Percentiles rank a stretch among this genome's conserved stretches.
Conservation (phyloP, 2,888 invertebrate genomes). For the Acheta domesticus region DNA sequence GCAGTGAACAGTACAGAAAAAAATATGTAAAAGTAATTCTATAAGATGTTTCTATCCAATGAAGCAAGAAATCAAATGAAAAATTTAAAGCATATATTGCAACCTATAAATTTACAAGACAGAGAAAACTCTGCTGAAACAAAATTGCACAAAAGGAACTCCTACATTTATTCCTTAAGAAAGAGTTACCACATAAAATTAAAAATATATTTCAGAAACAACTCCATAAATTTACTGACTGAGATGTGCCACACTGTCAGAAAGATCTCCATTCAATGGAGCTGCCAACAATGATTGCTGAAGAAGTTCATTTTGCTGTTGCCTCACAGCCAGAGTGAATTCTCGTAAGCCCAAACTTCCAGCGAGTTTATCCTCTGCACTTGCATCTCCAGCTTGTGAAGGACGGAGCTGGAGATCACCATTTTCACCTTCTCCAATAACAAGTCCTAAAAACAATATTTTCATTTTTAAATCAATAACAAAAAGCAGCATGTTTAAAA, state of each 20-base stretch:
- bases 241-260: conserved; percentile 18
- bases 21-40: no score
- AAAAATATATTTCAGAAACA: neutral
- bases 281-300: conserved; percentile 23
- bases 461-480: no score
- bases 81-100: no score
- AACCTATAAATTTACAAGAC: no score
- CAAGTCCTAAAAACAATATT: neutral
- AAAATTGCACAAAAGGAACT: no score
- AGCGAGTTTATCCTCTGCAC: neutral
- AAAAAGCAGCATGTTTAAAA: neutral
- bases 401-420: neutral
- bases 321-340: conserved; percentile 23
- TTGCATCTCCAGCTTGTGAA: neutral
- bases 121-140: no score
- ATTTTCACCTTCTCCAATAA: neutral
- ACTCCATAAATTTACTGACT: conserved; percentile 25
- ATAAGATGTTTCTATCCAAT: no score
- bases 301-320: conserved; percentile 27
- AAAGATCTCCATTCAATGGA: conserved; percentile 27
- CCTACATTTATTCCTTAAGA: no score
- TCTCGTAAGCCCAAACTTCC: conserved; percentile 19
- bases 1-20: no score
- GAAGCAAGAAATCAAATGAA: no score
- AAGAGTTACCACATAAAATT: neutral